Conservation (phyloP, 2,888 invertebrate species). For the Vesta saturnalis region DNA sequence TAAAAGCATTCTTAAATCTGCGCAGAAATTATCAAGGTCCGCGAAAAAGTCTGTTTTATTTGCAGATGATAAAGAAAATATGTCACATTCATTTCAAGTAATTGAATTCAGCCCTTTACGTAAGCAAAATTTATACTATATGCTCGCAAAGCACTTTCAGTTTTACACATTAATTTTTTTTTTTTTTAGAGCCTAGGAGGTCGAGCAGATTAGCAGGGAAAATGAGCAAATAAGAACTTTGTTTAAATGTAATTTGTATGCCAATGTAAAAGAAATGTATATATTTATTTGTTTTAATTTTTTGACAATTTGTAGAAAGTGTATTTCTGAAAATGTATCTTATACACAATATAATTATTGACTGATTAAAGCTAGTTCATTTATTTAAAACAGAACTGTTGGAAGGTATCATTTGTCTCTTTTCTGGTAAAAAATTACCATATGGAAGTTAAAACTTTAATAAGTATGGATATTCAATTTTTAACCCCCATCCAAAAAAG, state of each 20-base stretch:
- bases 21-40: neutral
- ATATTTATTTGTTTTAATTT: too few species aligned
- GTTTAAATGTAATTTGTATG: neutral
- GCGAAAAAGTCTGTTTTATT: neutral
- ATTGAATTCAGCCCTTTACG: neutral
- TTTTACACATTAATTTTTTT: neutral
- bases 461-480: too few species aligned
- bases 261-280: too few species aligned
- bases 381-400: too few species aligned
- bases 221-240: neutral
- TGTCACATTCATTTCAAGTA: neutral
- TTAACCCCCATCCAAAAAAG: too few species aligned
- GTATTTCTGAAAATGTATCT: too few species aligned
- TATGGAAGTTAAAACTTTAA: too few species aligned
- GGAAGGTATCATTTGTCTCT: too few species aligned
- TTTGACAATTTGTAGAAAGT: too few species aligned
- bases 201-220: neutral
- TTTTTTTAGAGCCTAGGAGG: neutral
- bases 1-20: slow-evolving; percentile 6
- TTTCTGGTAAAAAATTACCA: too few species aligned
- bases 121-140: neutral
- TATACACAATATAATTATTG: too few species aligned
- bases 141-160: neutral
- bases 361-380: too few species aligned
- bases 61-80: neutral